Base-by-base conservation (phyloP, 2,888 invertebrate species). In the Ophonus ardosiacus region DNA sequence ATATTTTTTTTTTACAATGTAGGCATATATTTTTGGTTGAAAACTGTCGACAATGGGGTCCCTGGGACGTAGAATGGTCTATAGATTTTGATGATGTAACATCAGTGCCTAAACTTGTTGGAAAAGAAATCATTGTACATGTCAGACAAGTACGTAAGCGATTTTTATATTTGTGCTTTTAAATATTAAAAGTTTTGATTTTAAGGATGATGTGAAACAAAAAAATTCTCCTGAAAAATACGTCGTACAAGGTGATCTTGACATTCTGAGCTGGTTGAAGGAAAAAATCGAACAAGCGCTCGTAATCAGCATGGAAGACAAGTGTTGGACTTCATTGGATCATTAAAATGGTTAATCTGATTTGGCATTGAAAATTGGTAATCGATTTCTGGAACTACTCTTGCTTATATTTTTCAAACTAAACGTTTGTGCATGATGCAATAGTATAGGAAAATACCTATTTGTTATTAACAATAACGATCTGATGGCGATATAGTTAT, bases 51-150 rank as follows among this genome's bases (percentile, higher is more conserved):
- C 92, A 93, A 87, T 94, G 95, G 94, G 94, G 95, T 56, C 93
- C 94, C 7, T 96, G 96, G 95, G 95, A 95, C 88, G 93, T 96
- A 38, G 96, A 96, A 90, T 96, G 96, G 96, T 92, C 92, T 51
- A 93, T 96, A 21, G 93, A 94, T 85, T 92, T 96, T 78, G 95
- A 96, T 89, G 95, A 96, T 88, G 92, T 97, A 80, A 92, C 95
- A 87, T 95, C 94, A 10, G 93, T 95, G 13, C 96, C 96, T 0
- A 90, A 92, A 84, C 91, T 95, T 43, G 88, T 90, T 21, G 93
- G 92, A 0, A 93, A 94, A 81, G 94, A 94, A 88, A 93, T 97
- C 3, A 90, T 95, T 83, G 93, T 97, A 85, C 94, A 94, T 88
- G 93, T 96, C 83, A 94, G 95, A 92, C 96, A 96, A 94, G 97